Conservation (phyloP, 2,888 invertebrate species). For the Rhamnusium bicolor region DNA sequence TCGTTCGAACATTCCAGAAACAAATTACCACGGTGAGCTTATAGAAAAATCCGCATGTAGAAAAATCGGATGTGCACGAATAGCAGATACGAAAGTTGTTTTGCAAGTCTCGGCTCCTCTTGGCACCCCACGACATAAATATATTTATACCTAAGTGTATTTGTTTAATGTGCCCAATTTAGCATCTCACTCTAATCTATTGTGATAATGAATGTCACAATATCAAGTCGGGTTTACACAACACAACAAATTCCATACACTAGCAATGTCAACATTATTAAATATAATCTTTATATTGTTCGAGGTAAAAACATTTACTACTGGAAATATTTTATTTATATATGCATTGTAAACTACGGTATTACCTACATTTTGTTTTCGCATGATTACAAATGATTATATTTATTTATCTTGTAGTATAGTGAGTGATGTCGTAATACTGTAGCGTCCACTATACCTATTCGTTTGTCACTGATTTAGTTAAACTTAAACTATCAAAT, state of each 20-base stretch:
- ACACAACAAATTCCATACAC: slow-evolving; percentile 29
- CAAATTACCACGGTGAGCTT: neutral
- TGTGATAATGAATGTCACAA: slow-evolving; percentile 57
- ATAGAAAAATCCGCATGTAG: slow-evolving; percentile 4
- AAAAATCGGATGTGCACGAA: slow-evolving; percentile 47
- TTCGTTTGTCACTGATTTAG: too few species aligned
- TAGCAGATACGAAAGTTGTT: slow-evolving; percentile 44
- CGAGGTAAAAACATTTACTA: slow-evolving; percentile 51
- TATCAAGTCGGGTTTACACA: slow-evolving; percentile 48
- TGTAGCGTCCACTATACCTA: too few species aligned
- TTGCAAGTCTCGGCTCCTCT: slow-evolving; percentile 35
- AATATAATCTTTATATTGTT: slow-evolving; percentile 50
- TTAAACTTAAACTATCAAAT: too few species aligned
- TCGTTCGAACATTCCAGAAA: slow-evolving; percentile 1
- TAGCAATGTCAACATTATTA: slow-evolving; percentile 51
- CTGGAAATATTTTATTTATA: slow-evolving; percentile 49
- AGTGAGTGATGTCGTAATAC: neutral
- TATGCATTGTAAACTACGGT: slow-evolving; percentile 34
- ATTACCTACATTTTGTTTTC: slow-evolving; percentile 35
- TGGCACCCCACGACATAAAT: slow-evolving; percentile 7
- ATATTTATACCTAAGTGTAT: slow-evolving; percentile 41
- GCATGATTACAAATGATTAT: slow-evolving; percentile 3
- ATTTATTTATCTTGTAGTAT: neutral
- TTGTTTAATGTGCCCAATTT: slow-evolving; percentile 55
- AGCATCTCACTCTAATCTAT: slow-evolving; percentile 56